phyloP scores from a whole-genome alignment of 2,113 vertebrate species.

The Oenanthe melanoleuca region DNA sequence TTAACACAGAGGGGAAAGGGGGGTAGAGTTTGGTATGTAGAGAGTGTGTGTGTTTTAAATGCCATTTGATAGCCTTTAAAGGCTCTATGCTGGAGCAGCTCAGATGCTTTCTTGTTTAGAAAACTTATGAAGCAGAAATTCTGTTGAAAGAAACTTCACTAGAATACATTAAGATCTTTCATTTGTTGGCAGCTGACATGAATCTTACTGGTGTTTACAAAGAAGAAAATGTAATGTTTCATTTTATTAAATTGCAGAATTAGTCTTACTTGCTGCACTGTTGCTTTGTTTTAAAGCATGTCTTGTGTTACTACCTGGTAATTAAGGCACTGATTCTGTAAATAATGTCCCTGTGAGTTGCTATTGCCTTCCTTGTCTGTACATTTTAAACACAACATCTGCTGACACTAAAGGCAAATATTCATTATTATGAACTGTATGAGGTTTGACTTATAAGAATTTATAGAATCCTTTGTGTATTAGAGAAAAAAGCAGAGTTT shows the following conservation, averaged over 20 bases:
- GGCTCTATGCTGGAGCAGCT: neutral
- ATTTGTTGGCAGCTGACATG: neutral
- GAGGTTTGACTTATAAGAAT: neutral
- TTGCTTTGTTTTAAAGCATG: neutral
- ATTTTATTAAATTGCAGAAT: neutral
- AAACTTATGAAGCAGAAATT: conserved; percentile 43
- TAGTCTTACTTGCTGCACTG: neutral
- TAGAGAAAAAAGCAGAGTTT: neutral
- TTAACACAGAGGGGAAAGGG: neutral
- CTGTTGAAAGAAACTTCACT: conserved; percentile 23
- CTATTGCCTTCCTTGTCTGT: neutral
- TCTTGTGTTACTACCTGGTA: neutral
- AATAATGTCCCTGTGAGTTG: neutral
- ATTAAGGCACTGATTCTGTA: neutral
- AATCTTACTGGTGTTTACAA: neutral
- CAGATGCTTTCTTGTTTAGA: conserved; percentile 27
- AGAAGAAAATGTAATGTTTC: neutral
- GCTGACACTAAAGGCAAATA: neutral
- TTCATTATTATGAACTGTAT: neutral
- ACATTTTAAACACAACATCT: neutral
- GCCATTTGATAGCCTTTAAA: conserved; percentile 31
- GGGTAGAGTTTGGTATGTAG: neutral
- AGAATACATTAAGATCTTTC: conserved; percentile 12
- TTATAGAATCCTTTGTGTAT: neutral
- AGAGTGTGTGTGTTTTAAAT: neutral